Base-by-base conservation (phyloP, 2,797 vertebrate species). In the Dallia pectoralis region DNA sequence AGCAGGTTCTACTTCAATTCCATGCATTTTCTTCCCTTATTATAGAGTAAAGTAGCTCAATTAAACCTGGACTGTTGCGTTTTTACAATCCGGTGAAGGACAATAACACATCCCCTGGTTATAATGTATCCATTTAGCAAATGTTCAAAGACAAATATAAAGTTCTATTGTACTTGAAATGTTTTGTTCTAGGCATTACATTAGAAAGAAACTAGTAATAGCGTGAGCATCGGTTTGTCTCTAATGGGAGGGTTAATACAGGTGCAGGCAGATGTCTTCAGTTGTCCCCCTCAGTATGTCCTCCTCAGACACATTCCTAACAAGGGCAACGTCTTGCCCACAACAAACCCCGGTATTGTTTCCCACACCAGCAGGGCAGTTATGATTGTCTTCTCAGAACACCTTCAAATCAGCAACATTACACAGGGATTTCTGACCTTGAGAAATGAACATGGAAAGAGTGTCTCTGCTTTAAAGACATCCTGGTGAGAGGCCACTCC, bases 1-100 rank as follows among this genome's bases (percentile, higher is more conserved):
- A 94, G 91, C 89, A 87, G 89, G 90, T 91, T 89, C 81, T 90
- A 90, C 92, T 94, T 94, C 92, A 94, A 95, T 95, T 92, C 90
- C 87, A 84, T 93, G 93, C 93, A 94, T 96, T 95, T 93, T 92
- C 91, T 92, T 94, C 92, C 93, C 92, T 95, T 92, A 94, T 95
- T 95, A 90, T 92, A 91, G 91, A 93, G 89, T 92, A 95, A 93
- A 93, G 93, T 89, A 93, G 92, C 92, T 93, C 87, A 95, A 93
- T 96, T 96, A 93, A 90, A 82, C 49, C 85, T 88, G 84, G 89
- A 93, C 82, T 76, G 77, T 56, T 67, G 51, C 86, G 90, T 90
- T 84, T 89, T 90, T 90, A 91, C 89, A 89, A 88, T 92, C 93
- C 91, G 91, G 90, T 93, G 93, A 66, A 47, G 71, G 40, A 44